Evolutionary conservation across 2,888 invertebrate genomes (phyloP).

Genomic region (Drosophila mettleri): DNA sequence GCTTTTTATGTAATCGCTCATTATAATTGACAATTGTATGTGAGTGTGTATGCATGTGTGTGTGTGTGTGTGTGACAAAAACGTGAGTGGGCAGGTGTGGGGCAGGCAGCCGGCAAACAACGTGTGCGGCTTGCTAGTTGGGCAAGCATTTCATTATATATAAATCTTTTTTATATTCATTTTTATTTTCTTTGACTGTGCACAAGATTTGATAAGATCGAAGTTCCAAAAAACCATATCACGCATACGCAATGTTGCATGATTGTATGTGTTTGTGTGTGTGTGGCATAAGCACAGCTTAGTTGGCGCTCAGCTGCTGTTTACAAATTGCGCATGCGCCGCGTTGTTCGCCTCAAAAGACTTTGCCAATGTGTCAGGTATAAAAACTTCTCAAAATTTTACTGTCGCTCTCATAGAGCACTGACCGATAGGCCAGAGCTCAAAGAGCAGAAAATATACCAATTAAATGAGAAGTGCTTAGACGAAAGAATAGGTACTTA

Average conservation of each 20-base stretch:
- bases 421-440: background rate
- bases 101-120: constrained; percentile 21
- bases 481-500: no score
- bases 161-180: constrained; percentile 26
- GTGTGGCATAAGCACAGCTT: constrained; percentile 5
- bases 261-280: background rate
- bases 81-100: constrained; percentile 48
- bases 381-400: background rate
- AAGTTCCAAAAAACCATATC: constrained; percentile 55
- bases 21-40: constrained; percentile 76
- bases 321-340: constrained; percentile 20
- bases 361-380: background rate
- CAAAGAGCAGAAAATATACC: background rate
- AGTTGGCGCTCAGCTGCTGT: background rate
- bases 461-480: background rate
- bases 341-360: constrained; percentile 5
- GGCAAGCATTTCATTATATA: constrained; percentile 48
- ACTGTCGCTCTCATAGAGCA: background rate
- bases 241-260: constrained; percentile 63
- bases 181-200: constrained; percentile 6
- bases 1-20: constrained; percentile 76
- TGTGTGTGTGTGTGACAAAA: constrained; percentile 13
- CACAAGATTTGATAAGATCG: constrained; percentile 60
- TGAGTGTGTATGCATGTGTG: constrained; percentile 24
- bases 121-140: constrained; percentile 34